phyloP scores from a whole-genome alignment of 2,888 invertebrate species.

The Stegana nigrithorax region DNA sequence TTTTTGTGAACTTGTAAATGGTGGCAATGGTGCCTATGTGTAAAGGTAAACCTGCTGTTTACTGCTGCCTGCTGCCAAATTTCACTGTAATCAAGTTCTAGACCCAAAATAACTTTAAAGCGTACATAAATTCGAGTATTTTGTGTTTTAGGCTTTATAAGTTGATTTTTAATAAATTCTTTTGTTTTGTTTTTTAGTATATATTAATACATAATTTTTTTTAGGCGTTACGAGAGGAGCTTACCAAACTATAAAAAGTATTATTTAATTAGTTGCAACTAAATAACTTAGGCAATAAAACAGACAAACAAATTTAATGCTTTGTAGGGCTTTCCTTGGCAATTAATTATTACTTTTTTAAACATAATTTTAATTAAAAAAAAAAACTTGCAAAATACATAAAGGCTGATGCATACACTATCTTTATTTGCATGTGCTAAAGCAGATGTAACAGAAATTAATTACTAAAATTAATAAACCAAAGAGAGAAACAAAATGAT shows the following conservation, averaged over 20 bases:
- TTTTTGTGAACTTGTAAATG: no score
- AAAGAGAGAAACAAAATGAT: not conserved
- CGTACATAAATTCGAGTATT: conserved; percentile 28
- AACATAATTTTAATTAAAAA: not conserved
- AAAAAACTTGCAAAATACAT: no score
- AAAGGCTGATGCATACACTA: not conserved
- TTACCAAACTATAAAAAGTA: not conserved
- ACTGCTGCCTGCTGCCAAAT: no score
- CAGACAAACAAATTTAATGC: not conserved
- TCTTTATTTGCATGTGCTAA: not conserved
- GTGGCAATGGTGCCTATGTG: no score
- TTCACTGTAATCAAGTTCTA: no score
- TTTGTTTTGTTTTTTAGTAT: conserved; percentile 29
- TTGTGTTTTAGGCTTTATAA: conserved; percentile 32
- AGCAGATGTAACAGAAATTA: not conserved
- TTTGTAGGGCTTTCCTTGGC: not conserved
- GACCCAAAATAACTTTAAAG: no score
- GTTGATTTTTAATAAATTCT: conserved; percentile 21
- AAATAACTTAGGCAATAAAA: conserved; percentile 16
- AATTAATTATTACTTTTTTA: not conserved
- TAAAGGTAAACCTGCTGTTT: no score
- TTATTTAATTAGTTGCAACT: conserved; percentile 16
- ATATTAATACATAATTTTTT: conserved; percentile 12
- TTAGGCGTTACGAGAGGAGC: not conserved
- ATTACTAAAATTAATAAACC: not conserved